Percentiles rank a stretch among this genome's conserved stretches.
phyloP scores from a whole-genome alignment of 2,888 invertebrate species.

The Stomorhina lunata region DNA sequence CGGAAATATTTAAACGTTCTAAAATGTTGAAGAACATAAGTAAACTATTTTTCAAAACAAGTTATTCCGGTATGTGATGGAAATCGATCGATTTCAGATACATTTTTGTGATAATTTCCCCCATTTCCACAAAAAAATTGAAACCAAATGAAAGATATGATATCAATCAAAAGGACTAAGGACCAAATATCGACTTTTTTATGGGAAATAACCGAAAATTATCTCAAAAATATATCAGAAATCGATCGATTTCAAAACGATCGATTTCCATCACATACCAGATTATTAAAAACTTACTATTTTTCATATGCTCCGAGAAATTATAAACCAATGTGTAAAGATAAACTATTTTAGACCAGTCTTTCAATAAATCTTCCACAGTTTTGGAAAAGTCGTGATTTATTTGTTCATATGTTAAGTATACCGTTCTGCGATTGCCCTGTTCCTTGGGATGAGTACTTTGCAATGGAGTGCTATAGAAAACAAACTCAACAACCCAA shows the following conservation, averaged over 20 bases:
- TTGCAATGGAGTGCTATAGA: slow-evolving; percentile 89
- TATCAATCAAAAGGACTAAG: neutral
- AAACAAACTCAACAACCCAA: slow-evolving; percentile 95
- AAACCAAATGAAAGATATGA: neutral
- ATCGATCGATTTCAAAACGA: too few relatives aligned
- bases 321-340: slow-evolving; percentile 92
- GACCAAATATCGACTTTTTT: too few relatives aligned
- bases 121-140: too few relatives aligned
- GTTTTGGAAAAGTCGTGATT: slow-evolving; percentile 89
- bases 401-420: slow-evolving; percentile 94
- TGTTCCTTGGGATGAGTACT: slow-evolving; percentile 92
- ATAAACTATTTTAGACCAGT: slow-evolving; percentile 96
- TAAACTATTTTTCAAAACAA: too few relatives aligned
- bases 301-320: slow-evolving; percentile 88
- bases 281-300: slow-evolving; percentile 82
- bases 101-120: too few relatives aligned
- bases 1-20: slow-evolving; percentile 84
- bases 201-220: too few relatives aligned
- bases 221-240: too few relatives aligned
- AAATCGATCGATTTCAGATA: too few relatives aligned
- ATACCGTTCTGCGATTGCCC: slow-evolving; percentile 92
- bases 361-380: slow-evolving; percentile 91
- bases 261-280: too few relatives aligned
- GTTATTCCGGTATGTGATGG: too few relatives aligned
- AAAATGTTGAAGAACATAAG: slow-evolving; percentile 67